Evolutionary conservation across 2,113 vertebrate species (phyloP).

Genomic region (Euleptes europaea): DNA sequence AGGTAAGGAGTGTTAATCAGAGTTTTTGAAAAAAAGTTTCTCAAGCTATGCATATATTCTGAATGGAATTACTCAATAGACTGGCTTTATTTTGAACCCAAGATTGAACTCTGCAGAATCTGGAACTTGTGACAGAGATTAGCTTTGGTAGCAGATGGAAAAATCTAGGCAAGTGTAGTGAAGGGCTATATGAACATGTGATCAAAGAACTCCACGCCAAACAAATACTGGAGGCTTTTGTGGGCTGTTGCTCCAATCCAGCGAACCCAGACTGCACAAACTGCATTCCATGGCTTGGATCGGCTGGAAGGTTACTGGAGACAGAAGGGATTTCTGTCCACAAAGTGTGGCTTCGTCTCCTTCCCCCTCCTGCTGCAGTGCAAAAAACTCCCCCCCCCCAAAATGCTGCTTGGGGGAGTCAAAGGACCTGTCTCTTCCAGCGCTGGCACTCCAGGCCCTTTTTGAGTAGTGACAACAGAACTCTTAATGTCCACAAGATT

Average conservation of each 20-base stretch:
- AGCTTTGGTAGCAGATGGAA: neutral
- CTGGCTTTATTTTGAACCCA: neutral
- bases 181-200: neutral
- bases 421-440: too few relatives aligned
- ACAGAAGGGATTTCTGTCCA: too few relatives aligned
- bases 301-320: too few relatives aligned
- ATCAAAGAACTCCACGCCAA: neutral
- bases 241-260: neutral
- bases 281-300: neutral
- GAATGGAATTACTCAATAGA: neutral
- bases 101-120: neutral
- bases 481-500: too few relatives aligned
- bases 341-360: too few relatives aligned
- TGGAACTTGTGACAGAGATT: neutral
- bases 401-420: too few relatives aligned
- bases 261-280: neutral
- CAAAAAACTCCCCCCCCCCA: too few relatives aligned
- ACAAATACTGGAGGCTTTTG: neutral
- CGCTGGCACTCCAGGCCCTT: too few relatives aligned
- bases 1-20: constrained; percentile 75
- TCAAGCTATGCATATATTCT: neutral
- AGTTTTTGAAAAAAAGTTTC: neutral
- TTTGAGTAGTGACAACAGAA: too few relatives aligned
- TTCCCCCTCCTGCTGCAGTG: too few relatives aligned
- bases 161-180: neutral